Base-by-base conservation (phyloP, 2,797 vertebrate genomes). In the Enteromius trimaculatus region DNA sequence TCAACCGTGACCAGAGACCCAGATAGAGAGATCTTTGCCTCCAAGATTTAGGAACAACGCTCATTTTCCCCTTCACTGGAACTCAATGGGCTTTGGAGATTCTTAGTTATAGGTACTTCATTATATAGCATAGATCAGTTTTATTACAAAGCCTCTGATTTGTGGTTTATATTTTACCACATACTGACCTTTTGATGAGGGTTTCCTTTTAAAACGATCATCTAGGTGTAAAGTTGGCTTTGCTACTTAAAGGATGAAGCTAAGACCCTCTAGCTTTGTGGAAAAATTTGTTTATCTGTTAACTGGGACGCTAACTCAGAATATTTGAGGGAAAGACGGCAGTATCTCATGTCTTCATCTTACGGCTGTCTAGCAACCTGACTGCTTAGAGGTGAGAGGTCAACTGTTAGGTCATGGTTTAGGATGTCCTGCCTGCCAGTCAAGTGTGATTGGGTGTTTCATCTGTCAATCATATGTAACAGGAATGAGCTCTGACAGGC, bases 391-490 rank as follows among this genome's bases (percentile, higher is more conserved):
- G 86, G 82, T 87, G 75, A 85, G 88, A 90, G 89, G 88, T 87
- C 80, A 87, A 77, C 89, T 87, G 37, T 69, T n/a, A 90, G 92
- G 92, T 93, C 91, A 88, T 79, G 79, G 89, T 87, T 87, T 86
- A 90, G 92, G 92, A 94, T 91, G 92, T 94, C 90, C 91, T 92
- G 87, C 87, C 90, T 93, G 94, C 92, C 94, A 90, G 84, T 94
- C 92, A 94, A 90, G 90, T 19, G 81, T 90, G 92, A 90, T 82
- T 80, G 83, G 91, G 92, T 87, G 91, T 93, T 89, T 89, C 91
- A 87, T 87, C 90, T 91, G 93, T 92, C 94, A 91, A 74, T 94
- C 92, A 93, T 86, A 90, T 14, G 80, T 87, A 90, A 88, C 72
- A 55, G 71, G 86, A 90, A 91, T 90, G 92, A 92, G 89, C 81